A percentile compares a stretch with the other conserved stretches of the same genome.
These are phyloP conservation scores for Gari tellinella DNA, from an alignment of 2,888 invertebrate genomes.

Conservation along the genomic window DNA sequence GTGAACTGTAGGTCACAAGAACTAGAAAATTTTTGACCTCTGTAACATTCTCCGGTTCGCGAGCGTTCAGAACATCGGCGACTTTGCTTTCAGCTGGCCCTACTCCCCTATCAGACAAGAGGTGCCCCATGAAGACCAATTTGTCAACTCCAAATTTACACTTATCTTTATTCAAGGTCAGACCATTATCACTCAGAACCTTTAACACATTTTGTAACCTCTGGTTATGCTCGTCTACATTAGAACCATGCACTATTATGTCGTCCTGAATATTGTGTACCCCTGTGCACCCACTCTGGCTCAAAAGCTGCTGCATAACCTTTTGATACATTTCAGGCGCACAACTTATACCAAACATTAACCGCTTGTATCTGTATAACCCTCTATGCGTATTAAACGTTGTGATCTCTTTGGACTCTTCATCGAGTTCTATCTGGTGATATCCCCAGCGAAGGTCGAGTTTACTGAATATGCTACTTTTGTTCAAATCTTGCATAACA, in stretches of 20 bases:
- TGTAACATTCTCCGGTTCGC: constrained; percentile 13
- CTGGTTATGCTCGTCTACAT: constrained; percentile 45
- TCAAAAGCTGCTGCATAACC: constrained; percentile 32
- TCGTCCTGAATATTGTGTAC: constrained; percentile 51
- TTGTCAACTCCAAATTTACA: constrained; percentile 56
- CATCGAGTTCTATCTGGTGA: too few relatives aligned
- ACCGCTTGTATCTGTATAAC: too few relatives aligned
- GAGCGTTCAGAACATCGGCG: constrained; percentile 21
- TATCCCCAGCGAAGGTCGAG: too few relatives aligned
- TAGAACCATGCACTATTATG: constrained; percentile 53
- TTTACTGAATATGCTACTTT: too few relatives aligned
- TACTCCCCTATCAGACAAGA: constrained; percentile 27
- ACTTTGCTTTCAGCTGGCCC: constrained; percentile 29
- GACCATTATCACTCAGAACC: constrained; percentile 35
- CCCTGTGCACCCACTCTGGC: too few relatives aligned
- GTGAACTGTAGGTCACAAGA: constrained; percentile 25
- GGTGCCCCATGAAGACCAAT: constrained; percentile 33
- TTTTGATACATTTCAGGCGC: not conserved
- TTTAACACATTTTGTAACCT: constrained; percentile 41
- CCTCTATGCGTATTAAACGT: too few relatives aligned
- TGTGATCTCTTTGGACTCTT: too few relatives aligned
- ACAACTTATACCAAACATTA: too few relatives aligned
- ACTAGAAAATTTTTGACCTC: constrained; percentile 48
- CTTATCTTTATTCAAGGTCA: constrained; percentile 56
- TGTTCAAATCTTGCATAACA: too few relatives aligned